A percentile compares a stretch with the other conserved stretches of the same genome.
phyloP scores from a whole-genome alignment of 2,888 invertebrate species.

The Tipula lateralis region DNA sequence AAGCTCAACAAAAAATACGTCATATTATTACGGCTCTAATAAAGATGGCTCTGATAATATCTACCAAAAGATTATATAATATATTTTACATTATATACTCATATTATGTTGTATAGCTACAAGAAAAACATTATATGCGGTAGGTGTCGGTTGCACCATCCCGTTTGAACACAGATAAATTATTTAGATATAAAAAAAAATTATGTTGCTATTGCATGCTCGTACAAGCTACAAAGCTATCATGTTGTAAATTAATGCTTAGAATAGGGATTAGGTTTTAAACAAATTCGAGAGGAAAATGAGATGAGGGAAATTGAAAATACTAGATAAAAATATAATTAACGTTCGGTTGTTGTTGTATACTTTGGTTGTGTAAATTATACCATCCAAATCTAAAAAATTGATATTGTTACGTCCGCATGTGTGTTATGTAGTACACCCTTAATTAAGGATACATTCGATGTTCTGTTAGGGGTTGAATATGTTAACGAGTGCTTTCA shows the following conservation, averaged over 20 bases:
- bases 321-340: neutral
- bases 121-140: neutral
- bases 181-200: neutral
- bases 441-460: neutral
- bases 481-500: neutral
- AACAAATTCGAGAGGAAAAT: neutral
- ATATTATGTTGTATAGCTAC: neutral
- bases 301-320: neutral
- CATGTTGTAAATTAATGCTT: neutral
- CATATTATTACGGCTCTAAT: no score
- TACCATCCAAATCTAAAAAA: neutral
- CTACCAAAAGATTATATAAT: neutral
- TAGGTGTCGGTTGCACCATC: neutral
- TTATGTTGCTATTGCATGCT: neutral
- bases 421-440: neutral
- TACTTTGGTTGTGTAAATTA: neutral
- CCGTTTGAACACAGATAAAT: neutral
- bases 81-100: neutral
- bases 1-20: no score
- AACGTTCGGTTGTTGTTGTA: neutral
- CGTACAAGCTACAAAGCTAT: neutral
- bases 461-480: neutral
- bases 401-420: neutral
- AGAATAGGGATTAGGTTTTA: neutral
- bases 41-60: no score